These are phyloP conservation scores for Penaeus chinensis DNA, from an alignment of 1,140 invertebrate genomes.

Conservation along the genomic window DNA sequence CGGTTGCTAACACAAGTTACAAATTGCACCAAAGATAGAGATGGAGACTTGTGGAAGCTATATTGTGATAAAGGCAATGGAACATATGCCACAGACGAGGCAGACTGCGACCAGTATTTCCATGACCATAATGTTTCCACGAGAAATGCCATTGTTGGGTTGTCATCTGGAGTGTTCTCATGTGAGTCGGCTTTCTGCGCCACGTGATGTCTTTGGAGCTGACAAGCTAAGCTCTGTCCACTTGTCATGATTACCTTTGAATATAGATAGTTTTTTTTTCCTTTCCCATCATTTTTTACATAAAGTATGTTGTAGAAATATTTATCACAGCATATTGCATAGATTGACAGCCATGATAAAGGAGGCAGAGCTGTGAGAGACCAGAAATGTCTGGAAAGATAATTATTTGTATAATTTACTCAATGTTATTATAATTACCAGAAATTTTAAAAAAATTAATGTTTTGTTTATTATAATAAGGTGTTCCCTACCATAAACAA, in stretches of 20 bases:
- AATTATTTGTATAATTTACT: too few relatives aligned
- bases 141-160: slow-evolving; percentile 80
- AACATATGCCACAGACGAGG: slow-evolving; percentile 67
- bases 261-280: not conserved
- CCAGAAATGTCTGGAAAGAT: too few relatives aligned
- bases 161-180: slow-evolving; percentile 81
- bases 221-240: too few relatives aligned
- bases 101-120: slow-evolving; percentile 84
- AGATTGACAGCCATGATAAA: too few relatives aligned
- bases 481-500: too few relatives aligned
- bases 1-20: slow-evolving; percentile 81
- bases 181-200: slow-evolving; percentile 70
- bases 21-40: slow-evolving; percentile 83
- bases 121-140: slow-evolving; percentile 71
- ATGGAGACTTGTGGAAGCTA: slow-evolving; percentile 74
- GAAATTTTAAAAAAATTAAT: too few relatives aligned
- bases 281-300: too few relatives aligned
- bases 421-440: too few relatives aligned
- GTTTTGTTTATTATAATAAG: too few relatives aligned
- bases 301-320: too few relatives aligned
- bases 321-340: too few relatives aligned
- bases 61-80: slow-evolving; percentile 76
- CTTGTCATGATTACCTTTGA: not conserved
- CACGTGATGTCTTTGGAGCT: not conserved
- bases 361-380: too few relatives aligned